phyloP scores from a whole-genome alignment of 2,797 vertebrate species.

The Eulemur albifrons region DNA sequence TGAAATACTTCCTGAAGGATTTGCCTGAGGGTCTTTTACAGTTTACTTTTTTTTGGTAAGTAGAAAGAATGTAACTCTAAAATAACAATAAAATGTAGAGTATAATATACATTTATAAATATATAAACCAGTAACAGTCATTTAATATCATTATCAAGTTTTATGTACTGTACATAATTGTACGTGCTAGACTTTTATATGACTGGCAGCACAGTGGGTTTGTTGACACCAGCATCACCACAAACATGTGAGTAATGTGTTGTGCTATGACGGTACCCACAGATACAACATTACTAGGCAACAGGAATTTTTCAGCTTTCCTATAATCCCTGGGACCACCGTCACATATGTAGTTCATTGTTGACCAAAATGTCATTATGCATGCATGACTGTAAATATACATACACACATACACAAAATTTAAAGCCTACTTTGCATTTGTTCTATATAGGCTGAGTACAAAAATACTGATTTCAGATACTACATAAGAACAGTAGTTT shows the following conservation, averaged over 20 bases:
- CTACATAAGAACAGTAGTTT: background rate
- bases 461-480: background rate
- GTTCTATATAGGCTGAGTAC: background rate
- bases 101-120: background rate
- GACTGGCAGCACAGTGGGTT: background rate
- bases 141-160: background rate
- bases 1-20: background rate
- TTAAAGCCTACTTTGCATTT: background rate
- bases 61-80: background rate
- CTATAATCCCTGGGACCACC: background rate
- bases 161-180: background rate
- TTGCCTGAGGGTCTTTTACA: background rate
- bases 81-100: background rate
- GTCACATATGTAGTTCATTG: background rate
- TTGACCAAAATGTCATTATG: background rate
- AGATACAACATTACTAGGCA: background rate
- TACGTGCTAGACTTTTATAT: background rate
- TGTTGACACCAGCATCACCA: background rate
- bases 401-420: background rate
- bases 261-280: background rate
- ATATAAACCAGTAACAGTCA: background rate
- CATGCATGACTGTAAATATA: background rate
- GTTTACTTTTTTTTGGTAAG: background rate
- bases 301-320: background rate
- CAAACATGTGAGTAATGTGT: background rate